Conservation (phyloP, 2,888 invertebrate species). For the Kuschelorhynchus macadamiae region DNA sequence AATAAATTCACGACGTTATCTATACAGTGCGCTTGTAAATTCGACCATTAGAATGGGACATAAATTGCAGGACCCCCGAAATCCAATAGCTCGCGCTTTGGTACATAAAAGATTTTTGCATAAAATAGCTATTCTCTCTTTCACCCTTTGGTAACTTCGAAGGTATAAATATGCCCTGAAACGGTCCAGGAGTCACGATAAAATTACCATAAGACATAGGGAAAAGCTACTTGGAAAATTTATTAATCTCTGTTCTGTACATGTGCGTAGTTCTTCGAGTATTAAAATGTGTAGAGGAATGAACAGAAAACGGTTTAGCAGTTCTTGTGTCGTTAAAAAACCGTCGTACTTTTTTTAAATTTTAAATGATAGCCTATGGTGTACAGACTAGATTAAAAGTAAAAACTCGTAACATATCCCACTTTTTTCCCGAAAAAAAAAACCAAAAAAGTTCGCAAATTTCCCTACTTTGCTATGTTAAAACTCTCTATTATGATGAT, state of each 20-base stretch:
- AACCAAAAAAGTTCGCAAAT: too few relatives aligned
- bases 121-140: conserved; percentile 40
- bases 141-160: conserved; percentile 40
- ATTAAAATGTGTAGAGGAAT: neutral
- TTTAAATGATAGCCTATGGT: too few relatives aligned
- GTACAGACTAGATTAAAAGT: too few relatives aligned
- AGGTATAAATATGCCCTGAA: conserved; percentile 43
- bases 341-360: too few relatives aligned
- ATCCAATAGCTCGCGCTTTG: conserved; percentile 39
- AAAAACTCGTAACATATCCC: too few relatives aligned
- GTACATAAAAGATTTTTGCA: conserved; percentile 49
- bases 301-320: too few relatives aligned
- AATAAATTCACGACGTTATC: conserved; percentile 30
- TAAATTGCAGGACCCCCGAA: conserved; percentile 34
- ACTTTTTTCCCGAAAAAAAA: too few relatives aligned
- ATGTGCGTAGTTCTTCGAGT: conserved; percentile 5
- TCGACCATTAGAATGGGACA: conserved; percentile 28
- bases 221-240: conserved; percentile 44
- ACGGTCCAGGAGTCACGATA: conserved; percentile 40
- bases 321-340: too few relatives aligned
- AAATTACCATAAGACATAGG: conserved; percentile 48
- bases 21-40: conserved; percentile 35
- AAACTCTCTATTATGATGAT: too few relatives aligned
- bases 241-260: conserved; percentile 31
- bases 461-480: too few relatives aligned